Evolutionary conservation across 2,888 invertebrate genomes (phyloP).

Genomic region (Cosmorhoe ocellata): DNA sequence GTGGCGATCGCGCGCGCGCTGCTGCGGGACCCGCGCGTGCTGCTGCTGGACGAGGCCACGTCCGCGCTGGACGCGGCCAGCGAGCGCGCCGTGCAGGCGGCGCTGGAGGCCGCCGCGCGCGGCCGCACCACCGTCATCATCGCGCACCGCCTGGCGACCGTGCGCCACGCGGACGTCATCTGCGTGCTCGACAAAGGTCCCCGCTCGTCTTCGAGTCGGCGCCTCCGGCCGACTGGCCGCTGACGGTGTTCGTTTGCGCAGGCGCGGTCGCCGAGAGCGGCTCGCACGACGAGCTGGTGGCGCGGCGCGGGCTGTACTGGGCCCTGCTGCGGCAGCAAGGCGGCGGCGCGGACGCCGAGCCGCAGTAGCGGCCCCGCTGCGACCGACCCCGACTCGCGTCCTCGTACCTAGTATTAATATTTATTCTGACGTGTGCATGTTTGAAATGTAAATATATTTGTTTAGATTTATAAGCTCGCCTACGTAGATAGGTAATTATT

Average conservation of each 20-base stretch:
- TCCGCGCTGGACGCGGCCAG: constrained; percentile 87
- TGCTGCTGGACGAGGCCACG: constrained; percentile 87
- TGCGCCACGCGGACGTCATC: constrained; percentile 90
- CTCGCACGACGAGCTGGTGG: constrained; percentile 62
- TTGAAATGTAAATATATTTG: too few species aligned
- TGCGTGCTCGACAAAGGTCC: constrained; percentile 89
- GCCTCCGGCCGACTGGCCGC: too few species aligned
- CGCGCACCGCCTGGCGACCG: constrained; percentile 92
- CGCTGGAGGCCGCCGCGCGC: constrained; percentile 88
- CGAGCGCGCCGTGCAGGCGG: constrained; percentile 90
- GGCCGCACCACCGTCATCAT: constrained; percentile 92
- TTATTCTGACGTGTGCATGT: too few species aligned
- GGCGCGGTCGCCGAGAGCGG: constrained; percentile 70
- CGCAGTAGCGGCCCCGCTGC: background rate
- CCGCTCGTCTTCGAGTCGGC: too few species aligned
- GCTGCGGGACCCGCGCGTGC: constrained; percentile 83
- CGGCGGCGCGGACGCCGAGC: constrained; percentile 8
- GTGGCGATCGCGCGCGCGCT: constrained; percentile 88
- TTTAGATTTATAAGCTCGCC: too few species aligned
- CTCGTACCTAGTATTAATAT: too few species aligned
- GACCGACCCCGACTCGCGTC: too few species aligned
- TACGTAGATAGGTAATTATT: too few species aligned
- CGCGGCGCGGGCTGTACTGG: constrained; percentile 61
- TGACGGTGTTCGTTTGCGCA: constrained; percentile 27
- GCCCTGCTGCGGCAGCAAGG: constrained; percentile 64